Percentiles rank a stretch among this genome's conserved stretches.
Evolutionary conservation across 2,797 vertebrate species (phyloP).

Genomic region (Lophius americanus): DNA sequence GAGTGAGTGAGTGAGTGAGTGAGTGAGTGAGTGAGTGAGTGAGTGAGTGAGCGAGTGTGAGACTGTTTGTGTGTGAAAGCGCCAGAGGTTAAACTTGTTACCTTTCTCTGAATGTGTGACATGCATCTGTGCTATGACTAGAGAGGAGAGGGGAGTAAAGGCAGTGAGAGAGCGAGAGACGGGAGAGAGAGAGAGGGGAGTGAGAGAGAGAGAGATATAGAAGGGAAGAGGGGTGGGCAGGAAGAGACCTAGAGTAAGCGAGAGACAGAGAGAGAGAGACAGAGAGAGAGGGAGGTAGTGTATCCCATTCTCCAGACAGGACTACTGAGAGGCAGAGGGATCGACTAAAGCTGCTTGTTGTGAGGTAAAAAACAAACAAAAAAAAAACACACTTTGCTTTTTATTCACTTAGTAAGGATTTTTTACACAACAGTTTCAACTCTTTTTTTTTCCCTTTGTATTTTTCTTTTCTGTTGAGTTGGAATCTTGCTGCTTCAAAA

Average conservation of each 20-base stretch:
- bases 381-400: slow-evolving; percentile 22
- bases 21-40: slow-evolving; percentile 31
- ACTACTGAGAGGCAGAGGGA: slow-evolving; percentile 64
- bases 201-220: slow-evolving; percentile 27
- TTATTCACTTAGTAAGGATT: slow-evolving; percentile 29
- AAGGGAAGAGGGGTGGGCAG: slow-evolving; percentile 20
- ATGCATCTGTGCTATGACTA: slow-evolving; percentile 34
- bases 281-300: slow-evolving; percentile 42
- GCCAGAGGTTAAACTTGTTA: too few species aligned
- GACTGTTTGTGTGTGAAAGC: too few species aligned
- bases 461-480: slow-evolving; percentile 9
- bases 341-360: slow-evolving; percentile 70
- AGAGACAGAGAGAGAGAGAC: slow-evolving; percentile 43
- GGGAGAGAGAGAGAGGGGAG: slow-evolving; percentile 44
- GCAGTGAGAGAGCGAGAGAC: slow-evolving; percentile 46
- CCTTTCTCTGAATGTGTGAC: too few species aligned
- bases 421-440: slow-evolving; percentile 9
- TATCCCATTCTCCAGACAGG: slow-evolving; percentile 61
- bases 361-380: slow-evolving; percentile 68
- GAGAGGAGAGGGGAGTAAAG: slow-evolving; percentile 37
- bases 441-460: slow-evolving; percentile 4
- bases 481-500: slow-evolving; percentile 12
- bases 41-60: too few species aligned
- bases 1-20: background rate
- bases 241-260: slow-evolving; percentile 43